Conservation (phyloP, 2,888 invertebrate species). For the Pandemis corylana region DNA sequence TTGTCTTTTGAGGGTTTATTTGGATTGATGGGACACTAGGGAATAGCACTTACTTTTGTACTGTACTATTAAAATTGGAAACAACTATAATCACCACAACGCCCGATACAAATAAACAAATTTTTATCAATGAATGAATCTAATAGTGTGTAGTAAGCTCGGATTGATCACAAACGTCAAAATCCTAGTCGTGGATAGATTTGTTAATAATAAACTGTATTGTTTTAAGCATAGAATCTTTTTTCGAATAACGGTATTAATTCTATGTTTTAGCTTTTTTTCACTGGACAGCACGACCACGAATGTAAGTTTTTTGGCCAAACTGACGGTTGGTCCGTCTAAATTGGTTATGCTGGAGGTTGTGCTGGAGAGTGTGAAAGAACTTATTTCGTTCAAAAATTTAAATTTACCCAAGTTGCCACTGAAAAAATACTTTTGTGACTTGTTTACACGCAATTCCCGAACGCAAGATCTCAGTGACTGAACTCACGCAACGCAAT, state of each 20-base stretch:
- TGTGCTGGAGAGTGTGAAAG: constrained; percentile 14
- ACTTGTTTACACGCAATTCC: constrained; percentile 40
- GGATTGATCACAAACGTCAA: constrained; percentile 36
- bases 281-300: not conserved
- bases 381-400: constrained; percentile 28
- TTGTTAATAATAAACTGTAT: not conserved
- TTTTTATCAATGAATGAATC: constrained; percentile 41
- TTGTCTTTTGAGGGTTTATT: not conserved
- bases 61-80: constrained; percentile 9
- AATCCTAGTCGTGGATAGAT: not conserved
- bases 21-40: not conserved
- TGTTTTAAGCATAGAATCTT: not conserved
- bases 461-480: constrained; percentile 25
- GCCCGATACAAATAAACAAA: constrained; percentile 37
- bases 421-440: constrained; percentile 26
- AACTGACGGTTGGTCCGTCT: not conserved
- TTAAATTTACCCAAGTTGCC: not conserved
- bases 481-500: constrained; percentile 38
- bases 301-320: constrained; percentile 10
- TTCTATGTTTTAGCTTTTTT: not conserved
- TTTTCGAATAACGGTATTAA: not conserved
- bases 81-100: constrained; percentile 12
- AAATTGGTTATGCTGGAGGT: not conserved
- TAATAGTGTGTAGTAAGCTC: constrained; percentile 23
- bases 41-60: constrained; percentile 27